Evolutionary conservation across 2,113 vertebrate species (phyloP).

Genomic region (Chionis minor): DNA sequence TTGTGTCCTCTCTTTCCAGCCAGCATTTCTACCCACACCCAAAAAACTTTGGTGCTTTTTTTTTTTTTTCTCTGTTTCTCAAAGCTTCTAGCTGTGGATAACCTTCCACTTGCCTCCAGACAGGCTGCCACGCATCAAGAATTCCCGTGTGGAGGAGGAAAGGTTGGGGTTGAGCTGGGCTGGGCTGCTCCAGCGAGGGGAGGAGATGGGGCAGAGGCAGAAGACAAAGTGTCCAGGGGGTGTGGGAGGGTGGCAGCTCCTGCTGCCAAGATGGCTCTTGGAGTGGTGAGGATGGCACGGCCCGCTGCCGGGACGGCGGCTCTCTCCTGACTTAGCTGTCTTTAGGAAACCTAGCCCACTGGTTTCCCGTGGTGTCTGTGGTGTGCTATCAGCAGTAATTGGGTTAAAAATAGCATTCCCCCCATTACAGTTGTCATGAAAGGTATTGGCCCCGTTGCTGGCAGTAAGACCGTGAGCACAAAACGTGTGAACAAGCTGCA

Average conservation of each 20-base stretch:
- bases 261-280: not conserved
- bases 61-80: not conserved
- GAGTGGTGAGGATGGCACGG: not conserved
- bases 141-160: not conserved
- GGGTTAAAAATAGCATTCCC: not conserved
- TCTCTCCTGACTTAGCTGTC: not conserved
- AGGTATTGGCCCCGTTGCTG: fast-evolving
- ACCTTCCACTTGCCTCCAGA: not conserved
- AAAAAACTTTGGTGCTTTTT: not conserved
- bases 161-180: not conserved
- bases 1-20: not conserved
- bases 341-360: not conserved
- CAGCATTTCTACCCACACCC: not conserved
- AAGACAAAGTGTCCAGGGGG: not conserved
- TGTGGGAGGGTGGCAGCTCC: not conserved
- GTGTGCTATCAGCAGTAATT: not conserved
- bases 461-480: not conserved
- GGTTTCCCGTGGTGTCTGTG: fast-evolving
- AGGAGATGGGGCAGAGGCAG: not conserved
- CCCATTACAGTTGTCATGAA: not conserved
- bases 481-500: not conserved
- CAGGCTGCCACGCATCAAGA: not conserved
- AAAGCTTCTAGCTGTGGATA: not conserved
- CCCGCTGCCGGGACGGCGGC: fast-evolving
- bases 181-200: not conserved